phyloP scores from a whole-genome alignment of 1,140 invertebrate species.

The Dinoponera quadriceps region DNA sequence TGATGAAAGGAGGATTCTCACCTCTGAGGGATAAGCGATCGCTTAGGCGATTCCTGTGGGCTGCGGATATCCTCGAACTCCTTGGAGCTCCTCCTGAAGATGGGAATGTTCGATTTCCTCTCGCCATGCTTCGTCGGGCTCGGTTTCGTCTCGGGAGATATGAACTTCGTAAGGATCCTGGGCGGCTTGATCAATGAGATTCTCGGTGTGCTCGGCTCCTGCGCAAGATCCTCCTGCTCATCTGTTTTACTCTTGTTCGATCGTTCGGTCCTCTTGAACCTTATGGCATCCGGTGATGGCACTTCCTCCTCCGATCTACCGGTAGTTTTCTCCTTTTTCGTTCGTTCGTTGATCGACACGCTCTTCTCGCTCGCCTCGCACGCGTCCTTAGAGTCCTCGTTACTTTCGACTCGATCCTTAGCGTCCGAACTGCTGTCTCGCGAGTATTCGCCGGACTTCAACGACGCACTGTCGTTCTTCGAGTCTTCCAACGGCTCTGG shows the following conservation, averaged over 20 bases:
- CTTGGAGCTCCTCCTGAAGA: conserved; percentile 80
- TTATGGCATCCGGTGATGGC: conserved; percentile 53
- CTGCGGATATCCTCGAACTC: conserved; percentile 84
- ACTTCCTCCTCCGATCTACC: conserved; percentile 61
- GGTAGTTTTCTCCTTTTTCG: conserved; percentile 60
- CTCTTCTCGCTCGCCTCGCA: conserved; percentile 17
- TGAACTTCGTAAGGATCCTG: conserved; percentile 74
- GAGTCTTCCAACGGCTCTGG: conserved; percentile 33
- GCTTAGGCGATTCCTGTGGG: conserved; percentile 82
- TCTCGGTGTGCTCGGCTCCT: conserved; percentile 50
- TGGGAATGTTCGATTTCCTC: conserved; percentile 83
- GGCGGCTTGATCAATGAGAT: conserved; percentile 79
- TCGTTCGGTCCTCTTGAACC: conserved; percentile 61
- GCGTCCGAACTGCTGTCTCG: background rate
- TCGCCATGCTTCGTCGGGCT: conserved; percentile 77
- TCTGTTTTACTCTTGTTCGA: conserved; percentile 56
- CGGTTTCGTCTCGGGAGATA: conserved; percentile 74
- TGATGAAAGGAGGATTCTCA: conserved; percentile 34
- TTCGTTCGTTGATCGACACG: conserved; percentile 65
- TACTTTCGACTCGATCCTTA: conserved; percentile 15
- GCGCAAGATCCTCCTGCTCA: conserved; percentile 39
- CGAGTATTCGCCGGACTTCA: conserved; percentile 13
- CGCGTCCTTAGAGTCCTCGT: conserved; percentile 11
- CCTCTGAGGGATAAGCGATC: conserved; percentile 83
- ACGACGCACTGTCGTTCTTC: background rate